These are phyloP conservation scores for Mesembrinibis cayennensis DNA, from an alignment of 2,113 vertebrate species.

Conservation along the genomic window DNA sequence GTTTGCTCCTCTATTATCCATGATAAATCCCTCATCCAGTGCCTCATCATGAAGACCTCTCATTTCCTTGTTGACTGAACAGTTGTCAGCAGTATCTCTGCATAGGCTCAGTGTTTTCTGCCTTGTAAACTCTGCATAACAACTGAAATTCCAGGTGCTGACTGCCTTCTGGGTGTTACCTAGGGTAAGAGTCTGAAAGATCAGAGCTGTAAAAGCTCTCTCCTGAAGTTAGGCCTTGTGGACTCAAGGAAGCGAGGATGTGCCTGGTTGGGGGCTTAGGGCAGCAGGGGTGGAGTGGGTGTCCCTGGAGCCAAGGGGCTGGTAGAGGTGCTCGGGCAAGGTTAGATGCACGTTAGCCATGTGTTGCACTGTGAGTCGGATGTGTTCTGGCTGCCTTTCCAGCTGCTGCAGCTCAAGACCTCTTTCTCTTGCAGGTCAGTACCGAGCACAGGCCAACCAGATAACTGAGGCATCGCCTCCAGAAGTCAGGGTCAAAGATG, in stretches of 20 bases:
- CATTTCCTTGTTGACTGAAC: neutral
- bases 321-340: neutral
- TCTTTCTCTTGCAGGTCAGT: conserved; percentile 56
- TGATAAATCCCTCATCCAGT: neutral
- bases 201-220: neutral
- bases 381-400: neutral
- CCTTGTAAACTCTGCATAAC: neutral
- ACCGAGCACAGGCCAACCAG: conserved; percentile 25
- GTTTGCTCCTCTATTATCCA: neutral
- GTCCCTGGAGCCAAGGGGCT: neutral
- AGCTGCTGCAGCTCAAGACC: neutral
- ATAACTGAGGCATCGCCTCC: conserved; percentile 80
- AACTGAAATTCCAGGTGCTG: neutral
- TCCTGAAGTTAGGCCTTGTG: neutral
- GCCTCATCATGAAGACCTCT: neutral
- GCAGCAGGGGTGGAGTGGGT: neutral
- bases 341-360: neutral
- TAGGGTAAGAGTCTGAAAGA: neutral
- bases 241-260: neutral
- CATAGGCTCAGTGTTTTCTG: neutral
- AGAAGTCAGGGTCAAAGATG: conserved; percentile 79
- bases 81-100: neutral
- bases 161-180: neutral
- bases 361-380: neutral
- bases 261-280: neutral